Evolutionary conservation across 2,113 vertebrate species (phyloP).

Genomic region (Gallinago undulata): DNA sequence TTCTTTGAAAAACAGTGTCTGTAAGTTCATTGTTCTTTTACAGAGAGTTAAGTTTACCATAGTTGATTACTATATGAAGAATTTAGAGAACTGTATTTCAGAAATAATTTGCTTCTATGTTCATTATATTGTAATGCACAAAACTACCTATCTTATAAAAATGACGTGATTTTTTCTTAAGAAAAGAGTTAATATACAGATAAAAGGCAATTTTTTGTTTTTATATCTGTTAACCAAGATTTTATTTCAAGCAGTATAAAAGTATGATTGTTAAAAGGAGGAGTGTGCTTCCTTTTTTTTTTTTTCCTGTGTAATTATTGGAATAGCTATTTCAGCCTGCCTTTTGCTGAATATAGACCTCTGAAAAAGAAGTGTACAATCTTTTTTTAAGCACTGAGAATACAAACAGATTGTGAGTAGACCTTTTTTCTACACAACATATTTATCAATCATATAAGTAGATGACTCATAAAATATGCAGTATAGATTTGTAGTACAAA

Average conservation of each 20-base stretch:
- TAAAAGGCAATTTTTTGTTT: background rate
- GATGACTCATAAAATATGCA: background rate
- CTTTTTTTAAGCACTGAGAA: background rate
- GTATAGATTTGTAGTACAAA: background rate
- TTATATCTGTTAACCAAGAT: background rate
- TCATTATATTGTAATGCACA: background rate
- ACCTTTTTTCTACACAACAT: background rate
- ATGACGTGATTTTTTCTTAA: background rate
- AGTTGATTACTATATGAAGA: background rate
- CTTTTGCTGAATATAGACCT: background rate
- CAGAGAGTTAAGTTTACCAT: background rate
- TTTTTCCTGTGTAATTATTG: background rate
- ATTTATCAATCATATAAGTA: background rate
- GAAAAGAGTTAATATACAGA: background rate
- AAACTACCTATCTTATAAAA: background rate
- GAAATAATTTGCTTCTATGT: background rate
- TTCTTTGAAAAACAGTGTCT: background rate
- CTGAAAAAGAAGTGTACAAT: background rate
- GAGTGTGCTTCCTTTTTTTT: background rate
- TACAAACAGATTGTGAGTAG: background rate
- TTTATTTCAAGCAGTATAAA: background rate
- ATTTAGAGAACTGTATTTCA: background rate
- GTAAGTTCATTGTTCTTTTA: background rate
- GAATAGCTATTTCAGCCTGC: background rate
- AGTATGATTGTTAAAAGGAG: background rate